phyloP scores from a whole-genome alignment of 1,140 invertebrate species.

The Drosophila melanogaster region Release_6_plus_ISO1_MT NT_033777.3:25864001-25864500 shows the following conservation, averaged over 20 bases:
- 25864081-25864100: neutral
- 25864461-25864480: constrained; percentile 1
- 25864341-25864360: constrained; percentile 50
- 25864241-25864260: constrained; percentile 15
- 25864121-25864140: neutral
- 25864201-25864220: constrained; percentile 40
- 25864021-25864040: neutral
- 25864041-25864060: neutral
- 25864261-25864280: constrained; percentile 51
- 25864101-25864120: constrained; percentile 9
- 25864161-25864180: constrained; percentile 38
- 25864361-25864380: constrained; percentile 49
- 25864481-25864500: constrained; percentile 55
- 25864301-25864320: constrained; percentile 18
- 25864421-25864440: constrained; percentile 38
- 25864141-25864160: constrained; percentile 29
- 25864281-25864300: constrained; percentile 79
- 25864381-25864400: constrained; percentile 68
- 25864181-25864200: constrained; percentile 52
- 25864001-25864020: neutral
- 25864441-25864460: constrained; percentile 19
- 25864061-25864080: neutral
- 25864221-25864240: constrained; percentile 65
- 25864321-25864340: constrained; percentile 53
- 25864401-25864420: constrained; percentile 61